Percentiles rank a stretch among this genome's conserved stretches.
These are phyloP conservation scores for Hypomecis punctinalis DNA, from an alignment of 2,888 invertebrate species.

Conservation along the genomic window DNA sequence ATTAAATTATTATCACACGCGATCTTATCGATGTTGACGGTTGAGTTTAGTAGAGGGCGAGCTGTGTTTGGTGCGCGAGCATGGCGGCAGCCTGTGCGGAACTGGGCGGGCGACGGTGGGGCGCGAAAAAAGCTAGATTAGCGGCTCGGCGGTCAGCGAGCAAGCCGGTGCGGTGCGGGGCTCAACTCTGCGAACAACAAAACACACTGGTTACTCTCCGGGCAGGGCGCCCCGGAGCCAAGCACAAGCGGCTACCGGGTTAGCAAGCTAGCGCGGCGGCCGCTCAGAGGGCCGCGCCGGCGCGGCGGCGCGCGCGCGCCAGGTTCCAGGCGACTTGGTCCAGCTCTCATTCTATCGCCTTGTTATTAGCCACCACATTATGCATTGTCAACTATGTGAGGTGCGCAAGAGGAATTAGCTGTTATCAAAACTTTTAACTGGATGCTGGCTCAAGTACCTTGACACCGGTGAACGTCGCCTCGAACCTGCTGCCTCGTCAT, in stretches of 20 bases:
- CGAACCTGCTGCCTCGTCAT: conserved; percentile 61
- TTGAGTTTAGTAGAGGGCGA: conserved; percentile 83
- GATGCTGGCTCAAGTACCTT: conserved; percentile 62
- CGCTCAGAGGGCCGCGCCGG: conserved; percentile 66
- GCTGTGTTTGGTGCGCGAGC: conserved; percentile 83
- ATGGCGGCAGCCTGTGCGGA: conserved; percentile 78
- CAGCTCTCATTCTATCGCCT: conserved; percentile 52
- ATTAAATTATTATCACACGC: conserved; percentile 83
- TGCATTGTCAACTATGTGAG: conserved; percentile 57
- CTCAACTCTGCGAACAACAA: conserved; percentile 86
- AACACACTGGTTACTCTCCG: conserved; percentile 84
- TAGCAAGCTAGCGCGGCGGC: conserved; percentile 77
- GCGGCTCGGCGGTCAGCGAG: conserved; percentile 84
- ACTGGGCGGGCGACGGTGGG: conserved; percentile 78
- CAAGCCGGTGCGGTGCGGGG: conserved; percentile 84
- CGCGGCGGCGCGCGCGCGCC: conserved; percentile 46
- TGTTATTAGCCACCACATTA: conserved; percentile 62
- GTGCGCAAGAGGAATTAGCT: conserved; percentile 61
- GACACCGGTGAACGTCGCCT: conserved; percentile 54
- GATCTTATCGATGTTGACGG: conserved; percentile 83
- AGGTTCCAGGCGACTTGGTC: conserved; percentile 58
- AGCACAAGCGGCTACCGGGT: conserved; percentile 84
- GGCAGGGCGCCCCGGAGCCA: conserved; percentile 79
- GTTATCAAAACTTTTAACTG: conserved; percentile 53
- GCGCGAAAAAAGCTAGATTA: conserved; percentile 84